Evolutionary conservation across 2,797 vertebrate species (phyloP).

Genomic region (Oreochromis grahami): DNA sequence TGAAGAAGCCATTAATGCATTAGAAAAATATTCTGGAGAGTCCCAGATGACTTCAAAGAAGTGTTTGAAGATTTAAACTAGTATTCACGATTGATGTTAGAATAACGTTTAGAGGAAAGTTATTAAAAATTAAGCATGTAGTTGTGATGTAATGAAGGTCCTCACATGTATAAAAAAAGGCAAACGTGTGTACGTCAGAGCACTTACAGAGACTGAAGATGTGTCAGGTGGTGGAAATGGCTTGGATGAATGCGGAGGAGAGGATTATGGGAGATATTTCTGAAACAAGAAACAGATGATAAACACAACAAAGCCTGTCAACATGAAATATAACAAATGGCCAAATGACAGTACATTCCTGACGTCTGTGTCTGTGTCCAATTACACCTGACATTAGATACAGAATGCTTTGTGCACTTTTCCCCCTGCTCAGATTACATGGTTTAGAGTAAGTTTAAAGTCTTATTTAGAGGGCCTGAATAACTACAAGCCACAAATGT

Average conservation of each 20-base stretch:
- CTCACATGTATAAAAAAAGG: background rate
- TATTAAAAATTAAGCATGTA: background rate
- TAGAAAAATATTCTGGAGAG: background rate
- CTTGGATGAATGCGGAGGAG: slow-evolving; percentile 68
- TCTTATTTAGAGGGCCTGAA: background rate
- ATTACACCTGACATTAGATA: background rate
- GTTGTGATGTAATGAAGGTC: background rate
- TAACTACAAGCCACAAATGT: background rate
- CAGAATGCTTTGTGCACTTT: background rate
- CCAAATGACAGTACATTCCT: background rate
- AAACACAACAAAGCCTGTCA: background rate
- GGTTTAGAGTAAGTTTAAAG: background rate
- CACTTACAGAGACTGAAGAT: slow-evolving; percentile 84
- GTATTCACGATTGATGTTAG: background rate
- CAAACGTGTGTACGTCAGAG: background rate
- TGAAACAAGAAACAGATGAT: slow-evolving; percentile 47
- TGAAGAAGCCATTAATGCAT: background rate
- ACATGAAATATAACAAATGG: background rate
- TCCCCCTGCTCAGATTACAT: background rate
- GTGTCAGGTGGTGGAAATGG: slow-evolving; percentile 73
- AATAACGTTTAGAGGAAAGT: background rate
- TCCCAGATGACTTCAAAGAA: background rate
- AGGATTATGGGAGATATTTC: slow-evolving; percentile 83
- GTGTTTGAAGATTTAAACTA: background rate
- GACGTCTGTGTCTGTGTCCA: background rate